Evolutionary conservation across 2,888 invertebrate genomes (phyloP).

Genomic region (Tenthredo mesomela): DNA sequence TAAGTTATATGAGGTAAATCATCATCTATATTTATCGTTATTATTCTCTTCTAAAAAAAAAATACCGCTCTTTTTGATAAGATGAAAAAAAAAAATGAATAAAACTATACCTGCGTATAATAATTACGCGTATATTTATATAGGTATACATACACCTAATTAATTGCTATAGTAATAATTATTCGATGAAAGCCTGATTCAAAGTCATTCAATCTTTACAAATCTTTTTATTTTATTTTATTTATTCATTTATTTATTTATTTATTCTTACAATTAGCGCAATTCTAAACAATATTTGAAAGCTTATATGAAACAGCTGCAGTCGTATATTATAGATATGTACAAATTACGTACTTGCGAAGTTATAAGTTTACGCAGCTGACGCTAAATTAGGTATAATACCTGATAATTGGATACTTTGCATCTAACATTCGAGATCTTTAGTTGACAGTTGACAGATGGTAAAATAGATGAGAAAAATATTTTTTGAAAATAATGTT

Average conservation of each 20-base stretch:
- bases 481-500: background rate
- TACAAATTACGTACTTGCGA: background rate
- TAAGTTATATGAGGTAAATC: background rate
- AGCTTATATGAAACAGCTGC: background rate
- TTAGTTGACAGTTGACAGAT: background rate
- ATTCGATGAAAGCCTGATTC: background rate
- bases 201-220: background rate
- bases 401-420: background rate
- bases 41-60: background rate
- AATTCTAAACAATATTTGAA: background rate
- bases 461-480: background rate
- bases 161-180: background rate
- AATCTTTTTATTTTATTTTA: background rate
- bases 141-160: no score
- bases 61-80: background rate
- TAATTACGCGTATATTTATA: no score
- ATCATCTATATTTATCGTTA: conserved; percentile 3
- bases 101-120: no score
- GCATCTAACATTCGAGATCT: background rate
- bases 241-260: no score
- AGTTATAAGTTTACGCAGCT: background rate
- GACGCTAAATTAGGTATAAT: background rate
- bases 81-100: no score
- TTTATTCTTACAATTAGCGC: background rate
- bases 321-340: background rate